Percentiles rank a stretch among this genome's conserved stretches.
phyloP scores from a whole-genome alignment of 2,888 invertebrate genomes.

The Cephalotes varians region DNA sequence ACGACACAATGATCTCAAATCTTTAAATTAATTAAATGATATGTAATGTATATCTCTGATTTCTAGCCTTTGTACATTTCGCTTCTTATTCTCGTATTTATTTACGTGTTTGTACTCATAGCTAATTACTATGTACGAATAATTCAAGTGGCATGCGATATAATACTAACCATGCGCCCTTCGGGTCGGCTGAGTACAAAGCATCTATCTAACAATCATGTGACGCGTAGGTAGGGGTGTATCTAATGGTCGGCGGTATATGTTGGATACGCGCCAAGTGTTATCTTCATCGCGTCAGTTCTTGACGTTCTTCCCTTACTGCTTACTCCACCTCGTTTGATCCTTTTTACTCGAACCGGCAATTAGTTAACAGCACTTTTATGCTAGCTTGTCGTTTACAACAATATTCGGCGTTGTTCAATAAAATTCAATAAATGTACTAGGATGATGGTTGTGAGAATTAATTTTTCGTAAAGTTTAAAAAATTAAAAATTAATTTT shows the following conservation, averaged over 20 bases:
- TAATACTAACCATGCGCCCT: conserved; percentile 71
- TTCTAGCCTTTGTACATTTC: conserved; percentile 83
- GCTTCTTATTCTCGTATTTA: conserved; percentile 84
- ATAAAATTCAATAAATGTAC: not conserved
- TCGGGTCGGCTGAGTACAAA: conserved; percentile 83
- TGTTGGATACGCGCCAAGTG: conserved; percentile 57
- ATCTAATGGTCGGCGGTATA: conserved; percentile 35
- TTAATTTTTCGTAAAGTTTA: conserved; percentile 15
- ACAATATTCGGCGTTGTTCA: not conserved
- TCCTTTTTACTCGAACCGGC: conserved; percentile 21
- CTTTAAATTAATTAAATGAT: conserved; percentile 79
- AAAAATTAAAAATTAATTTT: conserved; percentile 25
- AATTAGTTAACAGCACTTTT: not conserved
- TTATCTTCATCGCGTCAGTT: conserved; percentile 63
- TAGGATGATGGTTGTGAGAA: not conserved
- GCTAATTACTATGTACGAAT: conserved; percentile 69
- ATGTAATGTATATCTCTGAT: conserved; percentile 75
- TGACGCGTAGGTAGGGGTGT: conserved; percentile 54
- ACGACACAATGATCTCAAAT: conserved; percentile 84
- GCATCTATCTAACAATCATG: conserved; percentile 77
- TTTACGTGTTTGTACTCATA: conserved; percentile 78
- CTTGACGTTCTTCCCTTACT: conserved; percentile 69
- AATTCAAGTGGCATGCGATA: conserved; percentile 61
- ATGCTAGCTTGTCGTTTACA: conserved; percentile 12
- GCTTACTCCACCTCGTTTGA: conserved; percentile 55